phyloP scores from a whole-genome alignment of 1,140 invertebrate genomes.

The Nasonia giraulti region DNA sequence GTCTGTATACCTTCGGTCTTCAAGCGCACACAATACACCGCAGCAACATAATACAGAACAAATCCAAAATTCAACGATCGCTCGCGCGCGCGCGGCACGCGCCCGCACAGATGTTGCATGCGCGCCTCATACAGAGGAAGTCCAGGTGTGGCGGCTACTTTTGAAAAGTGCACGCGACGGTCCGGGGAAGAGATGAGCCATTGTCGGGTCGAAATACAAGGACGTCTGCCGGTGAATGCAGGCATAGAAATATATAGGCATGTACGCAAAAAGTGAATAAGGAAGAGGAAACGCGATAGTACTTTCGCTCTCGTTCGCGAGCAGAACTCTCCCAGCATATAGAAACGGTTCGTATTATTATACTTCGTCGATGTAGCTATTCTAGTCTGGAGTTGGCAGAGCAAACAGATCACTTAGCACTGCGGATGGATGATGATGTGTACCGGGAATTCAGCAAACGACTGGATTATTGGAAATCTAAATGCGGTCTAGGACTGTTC shows the following conservation, averaged over 20 bases:
- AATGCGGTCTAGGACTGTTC: constrained; percentile 14
- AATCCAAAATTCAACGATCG: constrained; percentile 8
- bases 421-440: constrained; percentile 25
- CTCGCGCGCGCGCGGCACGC: constrained; percentile 2
- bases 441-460: constrained; percentile 21
- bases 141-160: constrained; percentile 55
- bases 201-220: constrained; percentile 43
- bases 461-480: constrained; percentile 53
- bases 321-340: neutral
- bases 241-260: neutral
- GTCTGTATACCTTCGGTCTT: neutral
- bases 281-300: neutral
- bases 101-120: constrained; percentile 52
- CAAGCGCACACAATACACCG: neutral
- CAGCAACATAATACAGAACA: constrained; percentile 1
- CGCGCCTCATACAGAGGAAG: constrained; percentile 40
- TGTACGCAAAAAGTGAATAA: neutral
- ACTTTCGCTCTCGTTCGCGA: neutral
- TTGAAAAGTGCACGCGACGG: constrained; percentile 50
- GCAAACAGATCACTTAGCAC: constrained; percentile 46
- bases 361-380: neutral
- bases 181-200: constrained; percentile 9
- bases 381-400: constrained; percentile 13
- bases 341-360: neutral
- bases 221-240: neutral